phyloP scores from a whole-genome alignment of 2,113 vertebrate species.

The Bolborhynchus lineola region DNA sequence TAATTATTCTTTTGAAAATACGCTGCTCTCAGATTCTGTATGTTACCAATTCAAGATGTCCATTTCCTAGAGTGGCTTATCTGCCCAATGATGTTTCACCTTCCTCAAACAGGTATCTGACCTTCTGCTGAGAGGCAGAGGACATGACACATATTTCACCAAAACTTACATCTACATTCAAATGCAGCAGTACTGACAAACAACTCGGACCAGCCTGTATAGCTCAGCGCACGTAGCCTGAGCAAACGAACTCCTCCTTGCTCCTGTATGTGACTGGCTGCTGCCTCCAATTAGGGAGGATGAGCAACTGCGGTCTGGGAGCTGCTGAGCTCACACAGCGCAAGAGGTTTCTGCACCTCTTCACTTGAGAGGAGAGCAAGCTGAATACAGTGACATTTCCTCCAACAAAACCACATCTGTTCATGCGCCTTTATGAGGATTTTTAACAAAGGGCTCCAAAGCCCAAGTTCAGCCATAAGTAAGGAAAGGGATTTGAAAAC shows the following conservation, averaged over 20 bases:
- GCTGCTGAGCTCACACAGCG: accelerated
- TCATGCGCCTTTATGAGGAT: neutral
- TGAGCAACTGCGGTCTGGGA: neutral
- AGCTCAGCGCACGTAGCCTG: accelerated
- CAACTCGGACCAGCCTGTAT: neutral
- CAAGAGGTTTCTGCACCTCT: accelerated
- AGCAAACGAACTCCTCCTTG: accelerated
- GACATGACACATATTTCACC: neutral
- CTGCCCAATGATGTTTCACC: accelerated
- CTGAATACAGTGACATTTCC: neutral
- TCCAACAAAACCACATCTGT: neutral
- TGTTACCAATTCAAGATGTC: neutral
- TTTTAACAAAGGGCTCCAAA: neutral
- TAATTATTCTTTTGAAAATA: neutral
- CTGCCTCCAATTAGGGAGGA: neutral
- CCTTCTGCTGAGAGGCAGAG: neutral
- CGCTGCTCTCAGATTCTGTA: neutral
- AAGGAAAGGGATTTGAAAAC: neutral
- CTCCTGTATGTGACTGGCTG: neutral
- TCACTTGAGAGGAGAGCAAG: neutral
- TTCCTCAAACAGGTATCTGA: neutral
- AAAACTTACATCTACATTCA: neutral
- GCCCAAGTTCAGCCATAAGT: neutral
- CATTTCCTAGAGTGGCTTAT: neutral
- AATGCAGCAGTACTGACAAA: neutral